phyloP scores from a whole-genome alignment of 2,888 invertebrate species.

The Tridacna gigas region DNA sequence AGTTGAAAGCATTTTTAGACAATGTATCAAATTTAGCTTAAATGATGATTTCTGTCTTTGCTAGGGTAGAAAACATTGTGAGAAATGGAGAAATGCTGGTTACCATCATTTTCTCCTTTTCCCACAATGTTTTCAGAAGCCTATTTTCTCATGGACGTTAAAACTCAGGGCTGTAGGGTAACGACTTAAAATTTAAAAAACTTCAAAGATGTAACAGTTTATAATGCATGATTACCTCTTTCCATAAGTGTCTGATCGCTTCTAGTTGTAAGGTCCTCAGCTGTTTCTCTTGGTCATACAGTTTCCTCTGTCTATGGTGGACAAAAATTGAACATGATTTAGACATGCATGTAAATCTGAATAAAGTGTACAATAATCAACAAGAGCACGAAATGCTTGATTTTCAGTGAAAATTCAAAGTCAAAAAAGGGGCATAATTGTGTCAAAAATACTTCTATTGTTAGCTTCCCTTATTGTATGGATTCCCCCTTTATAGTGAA shows the following conservation, averaged over 20 bases:
- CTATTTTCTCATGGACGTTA: background rate
- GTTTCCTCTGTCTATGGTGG: slow-evolving; percentile 72
- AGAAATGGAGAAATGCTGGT: background rate
- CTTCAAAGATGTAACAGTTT: background rate
- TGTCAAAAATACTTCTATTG: background rate
- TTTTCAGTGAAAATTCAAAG: too few relatives aligned
- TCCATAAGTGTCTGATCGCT: slow-evolving; percentile 80
- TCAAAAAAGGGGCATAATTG: too few relatives aligned
- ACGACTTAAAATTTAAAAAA: background rate
- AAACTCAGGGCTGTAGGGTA: too few relatives aligned
- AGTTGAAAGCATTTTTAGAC: too few relatives aligned
- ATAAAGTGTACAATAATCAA: too few relatives aligned
- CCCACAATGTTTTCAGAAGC: background rate
- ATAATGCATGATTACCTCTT: slow-evolving; percentile 72
- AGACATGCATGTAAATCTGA: too few relatives aligned
- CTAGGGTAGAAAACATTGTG: background rate
- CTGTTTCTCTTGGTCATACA: slow-evolving; percentile 81
- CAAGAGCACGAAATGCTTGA: too few relatives aligned
- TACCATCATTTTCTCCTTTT: background rate
- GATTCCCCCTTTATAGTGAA: too few relatives aligned
- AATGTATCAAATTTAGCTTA: too few relatives aligned
- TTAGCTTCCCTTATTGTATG: too few relatives aligned
- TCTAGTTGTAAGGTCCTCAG: slow-evolving; percentile 80
- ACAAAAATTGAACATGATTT: too few relatives aligned
- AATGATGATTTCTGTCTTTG: too few relatives aligned